Evolutionary conservation across 2,797 vertebrate genomes (phyloP), one percentile per base, ranked within the genome.

Genomic region (Triplophysa bombifrons): DNA sequence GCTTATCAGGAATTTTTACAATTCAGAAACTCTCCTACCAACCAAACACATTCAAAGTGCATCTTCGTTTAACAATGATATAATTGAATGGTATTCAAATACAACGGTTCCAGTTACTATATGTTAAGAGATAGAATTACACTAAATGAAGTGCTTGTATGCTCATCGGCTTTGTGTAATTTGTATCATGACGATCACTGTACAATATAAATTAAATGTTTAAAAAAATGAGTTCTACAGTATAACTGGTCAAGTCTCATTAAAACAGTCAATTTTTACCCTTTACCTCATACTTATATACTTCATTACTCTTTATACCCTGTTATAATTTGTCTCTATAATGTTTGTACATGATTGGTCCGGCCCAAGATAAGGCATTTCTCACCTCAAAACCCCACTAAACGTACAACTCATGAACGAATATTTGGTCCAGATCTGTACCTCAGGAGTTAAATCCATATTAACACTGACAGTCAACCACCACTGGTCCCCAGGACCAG

Each of bases 381-480:
- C 72, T 81, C 38, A 66, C 25, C 63, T 81, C 48, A 67, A 77
- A 60, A 74, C 60, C 73, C 50, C 60, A 66, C 74, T n/a, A 48
- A 77, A 75, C 55, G 58, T 60, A 9, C 64, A 55, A 72, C 78
- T 77, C 64, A 76, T 60, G 53, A 80, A 67, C 72, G 53, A 60
- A 72, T 76, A 82, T 83, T 82, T 86, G 84, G 85, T 85, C 84
- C 84, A 85, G 78, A 84, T 86, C 78, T 74, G 82, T 85, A 63
- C 63, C 82, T 82, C 80, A 82, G 72, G 76, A 53, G 41, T 46
- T 82, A 56, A 80, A 79, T 84, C 64, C 38, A 85, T 76, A 74
- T 44, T 44, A 78, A 71, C 14, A 68, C 64, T 81, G 76, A 84
- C 74, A 82, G 66, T 79, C 74, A 80, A 63, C 83, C 67, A 66